Conservation (phyloP, 1,140 invertebrate genomes). For the Manduca sexta region DNA sequence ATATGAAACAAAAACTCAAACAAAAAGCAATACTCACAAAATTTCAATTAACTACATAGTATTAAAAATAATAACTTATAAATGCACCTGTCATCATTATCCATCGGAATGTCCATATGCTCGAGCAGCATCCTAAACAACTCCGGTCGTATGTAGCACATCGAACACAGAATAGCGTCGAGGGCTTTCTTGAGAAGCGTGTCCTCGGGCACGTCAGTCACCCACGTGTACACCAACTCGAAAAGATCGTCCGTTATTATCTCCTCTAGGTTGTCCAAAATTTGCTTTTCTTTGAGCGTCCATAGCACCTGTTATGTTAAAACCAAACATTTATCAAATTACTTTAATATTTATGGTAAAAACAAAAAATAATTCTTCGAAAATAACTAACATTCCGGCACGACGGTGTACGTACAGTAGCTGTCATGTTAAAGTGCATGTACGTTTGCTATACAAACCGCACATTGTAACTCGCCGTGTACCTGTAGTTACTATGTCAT, state of each 20-base stretch:
- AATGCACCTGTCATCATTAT: constrained; percentile 50
- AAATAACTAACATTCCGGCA: no score
- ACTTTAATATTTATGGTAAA: no score
- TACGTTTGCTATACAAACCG: no score
- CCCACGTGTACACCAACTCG: constrained; percentile 85
- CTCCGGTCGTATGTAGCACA: constrained; percentile 87
- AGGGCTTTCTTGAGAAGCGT: constrained; percentile 85
- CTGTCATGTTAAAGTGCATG: no score
- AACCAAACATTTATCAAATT: no score
- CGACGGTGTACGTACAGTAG: no score
- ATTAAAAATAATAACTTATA: not conserved
- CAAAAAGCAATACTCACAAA: no score
- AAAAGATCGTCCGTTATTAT: constrained; percentile 81
- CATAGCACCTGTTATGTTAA: constrained; percentile 83
- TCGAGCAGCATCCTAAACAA: constrained; percentile 83
- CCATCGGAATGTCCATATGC: constrained; percentile 80
- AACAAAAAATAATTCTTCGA: no score
- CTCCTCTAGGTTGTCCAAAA: constrained; percentile 76
- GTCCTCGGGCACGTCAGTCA: constrained; percentile 76
- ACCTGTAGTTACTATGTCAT: no score
- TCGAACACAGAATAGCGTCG: constrained; percentile 84
- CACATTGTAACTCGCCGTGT: no score
- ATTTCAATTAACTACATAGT: no score
- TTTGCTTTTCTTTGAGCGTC: constrained; percentile 79
- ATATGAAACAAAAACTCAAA: no score